Conservation (phyloP, 2,888 invertebrate species). For the Calameuta filiformis region DNA sequence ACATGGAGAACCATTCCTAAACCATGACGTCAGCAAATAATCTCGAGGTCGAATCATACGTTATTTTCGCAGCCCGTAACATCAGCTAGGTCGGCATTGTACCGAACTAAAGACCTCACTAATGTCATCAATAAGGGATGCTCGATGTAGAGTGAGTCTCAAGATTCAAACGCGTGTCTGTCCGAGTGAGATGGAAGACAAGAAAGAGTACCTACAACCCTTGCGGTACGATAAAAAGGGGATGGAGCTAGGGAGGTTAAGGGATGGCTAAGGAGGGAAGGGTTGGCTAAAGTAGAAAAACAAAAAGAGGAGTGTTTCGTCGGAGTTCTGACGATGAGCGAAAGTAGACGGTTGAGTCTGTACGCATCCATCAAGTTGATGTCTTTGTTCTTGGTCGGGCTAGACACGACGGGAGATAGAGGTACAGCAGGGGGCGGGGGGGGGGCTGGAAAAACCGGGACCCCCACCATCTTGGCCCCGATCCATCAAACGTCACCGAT, state of each 20-base stretch:
- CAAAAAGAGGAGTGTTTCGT: constrained; percentile 27
- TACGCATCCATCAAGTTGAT: constrained; percentile 61
- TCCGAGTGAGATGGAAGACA: background rate
- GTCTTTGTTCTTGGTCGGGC: constrained; percentile 61
- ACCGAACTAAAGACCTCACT: background rate
- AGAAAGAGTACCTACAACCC: background rate
- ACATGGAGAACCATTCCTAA: background rate
- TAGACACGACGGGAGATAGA: constrained; percentile 37
- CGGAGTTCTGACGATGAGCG: constrained; percentile 30
- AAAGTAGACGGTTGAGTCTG: constrained; percentile 27
- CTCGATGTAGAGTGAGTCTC: background rate
- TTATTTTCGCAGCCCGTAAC: background rate
- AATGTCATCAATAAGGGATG: background rate
- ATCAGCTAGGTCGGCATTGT: background rate
- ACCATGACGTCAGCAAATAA: background rate
- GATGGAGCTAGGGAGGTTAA: constrained; percentile 27
- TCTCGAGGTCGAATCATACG: background rate
- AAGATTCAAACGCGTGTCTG: background rate
- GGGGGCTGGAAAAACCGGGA: constrained; percentile 13
- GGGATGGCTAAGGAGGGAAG: constrained; percentile 17
- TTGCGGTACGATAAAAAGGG: constrained; percentile 2
- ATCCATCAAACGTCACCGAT: constrained; percentile 64
- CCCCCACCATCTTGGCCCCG: constrained; percentile 39
- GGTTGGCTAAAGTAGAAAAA: constrained; percentile 9
- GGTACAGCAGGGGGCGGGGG: background rate